Conservation (phyloP, 2,113 vertebrate species). For the Regulus satrapa region DNA sequence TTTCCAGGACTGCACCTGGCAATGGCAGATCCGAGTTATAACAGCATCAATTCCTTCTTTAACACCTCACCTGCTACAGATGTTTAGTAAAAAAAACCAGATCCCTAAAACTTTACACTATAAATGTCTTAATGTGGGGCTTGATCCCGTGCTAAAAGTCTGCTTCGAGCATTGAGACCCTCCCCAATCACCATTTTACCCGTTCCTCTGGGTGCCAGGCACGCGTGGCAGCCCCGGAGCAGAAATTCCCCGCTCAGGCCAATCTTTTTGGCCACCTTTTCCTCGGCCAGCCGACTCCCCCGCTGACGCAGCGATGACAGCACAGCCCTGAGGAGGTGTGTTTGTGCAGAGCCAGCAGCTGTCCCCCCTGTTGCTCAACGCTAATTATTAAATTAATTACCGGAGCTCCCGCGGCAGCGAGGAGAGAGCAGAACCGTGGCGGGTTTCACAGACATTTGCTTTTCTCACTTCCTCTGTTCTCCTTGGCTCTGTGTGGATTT, state of each 20-base stretch:
- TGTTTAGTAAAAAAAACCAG: background rate
- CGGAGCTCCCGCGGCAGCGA: background rate
- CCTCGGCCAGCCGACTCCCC: background rate
- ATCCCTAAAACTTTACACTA: background rate
- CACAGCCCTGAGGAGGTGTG: background rate
- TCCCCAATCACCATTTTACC: background rate
- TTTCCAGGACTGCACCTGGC: background rate
- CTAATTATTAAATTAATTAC: background rate
- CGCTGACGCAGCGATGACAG: background rate
- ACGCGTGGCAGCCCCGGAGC: background rate
- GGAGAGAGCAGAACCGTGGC: background rate
- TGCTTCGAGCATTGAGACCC: background rate
- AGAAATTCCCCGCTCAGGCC: background rate
- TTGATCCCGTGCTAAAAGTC: background rate
- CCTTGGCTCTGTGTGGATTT: background rate
- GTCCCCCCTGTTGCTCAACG: background rate
- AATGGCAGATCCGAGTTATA: background rate
- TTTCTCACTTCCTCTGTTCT: background rate
- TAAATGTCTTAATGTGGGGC: background rate
- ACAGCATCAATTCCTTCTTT: background rate
- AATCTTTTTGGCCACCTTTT: background rate
- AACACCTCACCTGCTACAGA: background rate
- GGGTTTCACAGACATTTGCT: background rate
- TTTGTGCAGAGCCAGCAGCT: background rate
- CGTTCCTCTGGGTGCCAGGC: background rate